phyloP scores from a whole-genome alignment of 2,888 invertebrate species.

The Celastrina argiolus region DNA sequence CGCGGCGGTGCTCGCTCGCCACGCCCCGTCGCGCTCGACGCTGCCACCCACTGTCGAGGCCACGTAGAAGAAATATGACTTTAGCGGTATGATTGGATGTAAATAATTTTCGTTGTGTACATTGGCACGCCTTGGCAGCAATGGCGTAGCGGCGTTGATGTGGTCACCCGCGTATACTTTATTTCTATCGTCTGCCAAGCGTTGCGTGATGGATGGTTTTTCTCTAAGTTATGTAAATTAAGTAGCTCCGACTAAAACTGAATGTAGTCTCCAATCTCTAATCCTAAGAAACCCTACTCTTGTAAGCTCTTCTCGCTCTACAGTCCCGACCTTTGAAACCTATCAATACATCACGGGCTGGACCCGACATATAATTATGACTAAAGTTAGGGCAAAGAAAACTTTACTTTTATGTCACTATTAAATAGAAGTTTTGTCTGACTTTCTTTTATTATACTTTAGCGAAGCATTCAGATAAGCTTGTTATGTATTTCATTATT shows the following conservation, averaged over 20 bases:
- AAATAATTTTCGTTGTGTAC: slow-evolving; percentile 3
- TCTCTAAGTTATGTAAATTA: too few relatives aligned
- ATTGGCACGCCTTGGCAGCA: neutral
- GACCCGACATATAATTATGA: neutral
- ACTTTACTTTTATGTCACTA: too few relatives aligned
- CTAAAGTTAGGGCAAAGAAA: neutral
- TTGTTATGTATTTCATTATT: neutral
- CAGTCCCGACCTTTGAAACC: neutral
- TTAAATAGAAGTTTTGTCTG: too few relatives aligned
- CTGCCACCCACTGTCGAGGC: slow-evolving; percentile 28
- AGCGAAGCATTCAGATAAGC: neutral
- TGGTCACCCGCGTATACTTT: too few relatives aligned
- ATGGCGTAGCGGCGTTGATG: too few relatives aligned
- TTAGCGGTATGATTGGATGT: neutral
- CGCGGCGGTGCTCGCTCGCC: slow-evolving; percentile 61
- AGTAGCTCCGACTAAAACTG: too few relatives aligned
- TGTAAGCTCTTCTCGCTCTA: neutral
- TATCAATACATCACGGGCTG: neutral
- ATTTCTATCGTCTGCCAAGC: too few relatives aligned
- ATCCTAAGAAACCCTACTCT: too few relatives aligned
- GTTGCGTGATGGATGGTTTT: too few relatives aligned
- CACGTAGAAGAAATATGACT: slow-evolving; percentile 22
- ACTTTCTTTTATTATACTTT: neutral
- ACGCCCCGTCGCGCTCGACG: slow-evolving; percentile 30
- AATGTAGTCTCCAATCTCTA: too few relatives aligned